phyloP scores from a whole-genome alignment of 23 tunicate species.

The Aplidium turbinatum region DNA sequence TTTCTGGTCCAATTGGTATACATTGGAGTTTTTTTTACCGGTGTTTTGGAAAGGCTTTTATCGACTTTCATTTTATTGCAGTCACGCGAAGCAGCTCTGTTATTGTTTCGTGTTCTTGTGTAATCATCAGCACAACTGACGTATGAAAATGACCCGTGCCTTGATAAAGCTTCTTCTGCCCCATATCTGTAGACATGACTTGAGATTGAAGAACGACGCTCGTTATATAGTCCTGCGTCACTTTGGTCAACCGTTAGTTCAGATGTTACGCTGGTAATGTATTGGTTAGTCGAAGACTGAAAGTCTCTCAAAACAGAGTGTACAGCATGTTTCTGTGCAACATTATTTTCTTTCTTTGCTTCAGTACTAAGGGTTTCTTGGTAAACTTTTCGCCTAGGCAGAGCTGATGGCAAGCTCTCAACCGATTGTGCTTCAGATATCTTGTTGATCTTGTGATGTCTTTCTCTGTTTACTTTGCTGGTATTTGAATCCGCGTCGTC shows the following conservation, averaged over 20 bases:
- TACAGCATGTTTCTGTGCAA: no score
- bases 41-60: background rate
- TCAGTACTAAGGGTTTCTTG: background rate
- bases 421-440: conserved; percentile 1
- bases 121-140: conserved; percentile 24
- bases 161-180: conserved; percentile 23
- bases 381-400: background rate
- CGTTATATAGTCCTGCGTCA: background rate
- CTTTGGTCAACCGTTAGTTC: no score
- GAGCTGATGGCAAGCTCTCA: conserved; percentile 13
- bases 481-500: background rate
- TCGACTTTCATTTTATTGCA: background rate
- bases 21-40: conserved; percentile 2
- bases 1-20: conserved; percentile 41
- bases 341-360: background rate
- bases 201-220: conserved; percentile 12
- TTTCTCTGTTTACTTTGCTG: background rate
- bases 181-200: conserved; percentile 11
- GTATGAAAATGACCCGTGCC: conserved; percentile 50
- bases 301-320: no score
- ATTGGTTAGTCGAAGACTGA: no score
- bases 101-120: conserved; percentile 4
- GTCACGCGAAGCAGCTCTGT: background rate
- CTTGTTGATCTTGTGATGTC: background rate
- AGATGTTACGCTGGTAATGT: no score